phyloP scores from a whole-genome alignment of 92 coral and sea anemone genomes.

The Zoanthus gigantus region DNA sequence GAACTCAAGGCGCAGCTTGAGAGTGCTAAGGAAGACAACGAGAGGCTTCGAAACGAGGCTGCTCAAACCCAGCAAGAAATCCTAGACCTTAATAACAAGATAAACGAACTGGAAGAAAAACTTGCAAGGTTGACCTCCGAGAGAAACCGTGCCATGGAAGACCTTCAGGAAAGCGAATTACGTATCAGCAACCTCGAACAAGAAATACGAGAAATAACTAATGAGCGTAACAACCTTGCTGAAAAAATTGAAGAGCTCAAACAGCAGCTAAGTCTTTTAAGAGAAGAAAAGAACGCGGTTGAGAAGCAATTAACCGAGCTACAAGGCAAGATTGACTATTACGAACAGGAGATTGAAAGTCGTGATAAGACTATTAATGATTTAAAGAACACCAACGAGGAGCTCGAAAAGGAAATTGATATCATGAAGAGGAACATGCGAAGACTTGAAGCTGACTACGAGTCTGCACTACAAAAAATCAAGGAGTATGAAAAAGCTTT shows the following conservation, averaged over 20 bases:
- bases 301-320: constrained; percentile 89
- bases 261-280: constrained; percentile 63
- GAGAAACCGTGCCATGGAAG: constrained; percentile 92
- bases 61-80: constrained; percentile 76
- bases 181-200: constrained; percentile 81
- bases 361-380: constrained; percentile 81
- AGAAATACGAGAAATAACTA: constrained; percentile 83
- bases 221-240: constrained; percentile 75
- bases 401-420: constrained; percentile 87
- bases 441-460: constrained; percentile 89
- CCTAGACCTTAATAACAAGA: constrained; percentile 76
- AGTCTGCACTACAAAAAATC: constrained; percentile 86
- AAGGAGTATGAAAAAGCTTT: constrained; percentile 80
- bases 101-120: constrained; percentile 85
- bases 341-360: constrained; percentile 83
- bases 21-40: constrained; percentile 74
- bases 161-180: constrained; percentile 68
- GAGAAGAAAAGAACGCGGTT: constrained; percentile 85
- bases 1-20: constrained; percentile 72
- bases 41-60: constrained; percentile 69
- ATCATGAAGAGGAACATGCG: constrained; percentile 90
- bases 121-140: constrained; percentile 84
- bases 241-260: constrained; percentile 92
- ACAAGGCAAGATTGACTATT: constrained; percentile 87
- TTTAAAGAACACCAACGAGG: constrained; percentile 78